These are phyloP conservation scores for Enteromius treurensis DNA, from an alignment of 2,797 vertebrate genomes.

Conservation along the genomic window DNA sequence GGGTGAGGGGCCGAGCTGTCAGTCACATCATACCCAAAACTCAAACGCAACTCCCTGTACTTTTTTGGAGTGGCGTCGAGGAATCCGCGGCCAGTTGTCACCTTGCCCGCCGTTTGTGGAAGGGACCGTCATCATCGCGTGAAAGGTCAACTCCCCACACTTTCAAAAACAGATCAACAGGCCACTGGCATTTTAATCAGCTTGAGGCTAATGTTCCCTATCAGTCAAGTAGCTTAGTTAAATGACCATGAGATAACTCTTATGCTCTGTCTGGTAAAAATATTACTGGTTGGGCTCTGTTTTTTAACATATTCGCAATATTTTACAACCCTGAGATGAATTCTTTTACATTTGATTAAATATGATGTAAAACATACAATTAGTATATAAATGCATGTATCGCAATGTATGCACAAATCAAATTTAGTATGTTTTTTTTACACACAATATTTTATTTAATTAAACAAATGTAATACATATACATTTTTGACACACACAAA, in stretches of 20 bases:
- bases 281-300: neutral
- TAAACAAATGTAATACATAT: neutral
- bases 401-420: neutral
- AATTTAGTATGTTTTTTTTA: neutral
- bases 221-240: slow-evolving; percentile 30
- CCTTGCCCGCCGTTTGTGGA: slow-evolving; percentile 72
- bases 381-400: neutral
- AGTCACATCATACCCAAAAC: slow-evolving; percentile 81
- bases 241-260: slow-evolving; percentile 29
- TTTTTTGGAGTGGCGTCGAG: slow-evolving; percentile 83
- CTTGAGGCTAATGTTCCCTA: slow-evolving; percentile 35
- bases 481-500: neutral
- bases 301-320: neutral
- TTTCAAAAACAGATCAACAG: slow-evolving; percentile 50
- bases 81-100: slow-evolving; percentile 80
- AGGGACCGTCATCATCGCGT: slow-evolving; percentile 57
- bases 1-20: slow-evolving; percentile 73
- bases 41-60: slow-evolving; percentile 80
- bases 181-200: slow-evolving; percentile 54
- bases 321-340: neutral
- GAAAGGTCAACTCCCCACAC: slow-evolving; percentile 46
- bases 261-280: slow-evolving; percentile 10
- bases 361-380: neutral
- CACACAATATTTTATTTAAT: neutral
- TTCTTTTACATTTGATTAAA: too few species aligned